These are phyloP conservation scores for Clostera curtula DNA, from an alignment of 2,888 invertebrate genomes.

Conservation along the genomic window DNA sequence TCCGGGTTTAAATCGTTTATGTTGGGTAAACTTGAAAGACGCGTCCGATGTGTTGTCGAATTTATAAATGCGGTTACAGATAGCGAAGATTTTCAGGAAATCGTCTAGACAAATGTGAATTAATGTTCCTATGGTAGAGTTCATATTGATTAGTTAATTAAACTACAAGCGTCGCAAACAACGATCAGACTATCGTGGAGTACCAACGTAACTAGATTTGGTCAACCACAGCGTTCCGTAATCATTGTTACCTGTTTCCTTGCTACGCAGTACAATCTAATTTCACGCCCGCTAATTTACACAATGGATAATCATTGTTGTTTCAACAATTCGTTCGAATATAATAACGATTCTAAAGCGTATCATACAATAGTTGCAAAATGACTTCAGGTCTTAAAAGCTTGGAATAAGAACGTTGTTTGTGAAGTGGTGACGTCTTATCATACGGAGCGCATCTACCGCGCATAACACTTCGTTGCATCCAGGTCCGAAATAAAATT, in stretches of 20 bases:
- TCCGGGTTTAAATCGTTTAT: slow-evolving; percentile 20
- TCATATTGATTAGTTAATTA: slow-evolving; percentile 10
- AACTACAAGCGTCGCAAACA: slow-evolving; percentile 7
- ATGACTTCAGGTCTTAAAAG: slow-evolving; percentile 2
- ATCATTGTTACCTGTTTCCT: slow-evolving; percentile 28
- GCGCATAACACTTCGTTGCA: slow-evolving; percentile 47
- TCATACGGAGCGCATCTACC: slow-evolving; percentile 17
- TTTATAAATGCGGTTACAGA: no score
- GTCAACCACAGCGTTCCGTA: slow-evolving; percentile 29
- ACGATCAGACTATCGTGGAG: slow-evolving; percentile 8
- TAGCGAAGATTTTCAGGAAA: no score
- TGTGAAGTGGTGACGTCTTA: slow-evolving; percentile 10
- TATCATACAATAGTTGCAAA: slow-evolving; percentile 2
- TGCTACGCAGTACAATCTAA: slow-evolving; percentile 29
- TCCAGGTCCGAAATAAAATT: slow-evolving; percentile 65
- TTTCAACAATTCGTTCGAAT: slow-evolving; percentile 12
- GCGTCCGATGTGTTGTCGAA: slow-evolving; percentile 8
- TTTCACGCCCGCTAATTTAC: slow-evolving; percentile 28
- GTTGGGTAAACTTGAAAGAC: slow-evolving; percentile 14
- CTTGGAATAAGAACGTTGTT: slow-evolving; percentile 7
- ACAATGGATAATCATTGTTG: slow-evolving; percentile 17
- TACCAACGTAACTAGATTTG: slow-evolving; percentile 19
- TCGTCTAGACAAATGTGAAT: no score
- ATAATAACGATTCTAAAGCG: slow-evolving; percentile 12
- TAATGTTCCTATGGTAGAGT: no score